A percentile compares a stretch with the other conserved stretches of the same genome.
Evolutionary conservation across 2,888 invertebrate species (phyloP).

Genomic region (Lasius platythorax): DNA sequence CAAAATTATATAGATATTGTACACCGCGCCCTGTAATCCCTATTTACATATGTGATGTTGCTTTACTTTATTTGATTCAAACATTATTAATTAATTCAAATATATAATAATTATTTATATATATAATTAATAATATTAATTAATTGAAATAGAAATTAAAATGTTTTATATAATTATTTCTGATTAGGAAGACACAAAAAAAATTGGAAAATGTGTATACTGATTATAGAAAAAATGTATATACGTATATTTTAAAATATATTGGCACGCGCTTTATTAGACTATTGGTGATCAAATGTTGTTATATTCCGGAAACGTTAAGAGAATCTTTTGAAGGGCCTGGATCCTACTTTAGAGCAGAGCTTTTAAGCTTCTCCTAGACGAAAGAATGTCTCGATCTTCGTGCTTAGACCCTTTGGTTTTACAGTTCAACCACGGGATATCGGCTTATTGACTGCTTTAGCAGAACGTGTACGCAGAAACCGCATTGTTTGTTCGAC

Average conservation of each 20-base stretch:
- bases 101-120: too few relatives aligned
- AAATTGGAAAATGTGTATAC: neutral
- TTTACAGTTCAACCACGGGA: constrained; percentile 46
- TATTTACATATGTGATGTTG: neutral
- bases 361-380: constrained; percentile 39
- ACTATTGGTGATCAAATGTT: constrained; percentile 14
- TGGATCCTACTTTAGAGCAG: constrained; percentile 30
- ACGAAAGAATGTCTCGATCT: constrained; percentile 42
- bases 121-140: neutral
- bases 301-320: constrained; percentile 25
- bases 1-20: neutral
- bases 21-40: neutral
- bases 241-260: neutral
- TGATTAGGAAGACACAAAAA: neutral
- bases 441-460: constrained; percentile 64
- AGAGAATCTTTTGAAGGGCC: constrained; percentile 25
- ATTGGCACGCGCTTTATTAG: constrained; percentile 7
- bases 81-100: neutral
- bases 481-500: constrained; percentile 44
- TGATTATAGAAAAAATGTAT: neutral
- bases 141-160: neutral
- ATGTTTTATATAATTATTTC: neutral
- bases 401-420: constrained; percentile 23
- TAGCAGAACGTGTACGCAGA: constrained; percentile 17
- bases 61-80: neutral